Conservation (phyloP, 2,888 invertebrate genomes). For the Steinernema carpocapsae region DNA sequence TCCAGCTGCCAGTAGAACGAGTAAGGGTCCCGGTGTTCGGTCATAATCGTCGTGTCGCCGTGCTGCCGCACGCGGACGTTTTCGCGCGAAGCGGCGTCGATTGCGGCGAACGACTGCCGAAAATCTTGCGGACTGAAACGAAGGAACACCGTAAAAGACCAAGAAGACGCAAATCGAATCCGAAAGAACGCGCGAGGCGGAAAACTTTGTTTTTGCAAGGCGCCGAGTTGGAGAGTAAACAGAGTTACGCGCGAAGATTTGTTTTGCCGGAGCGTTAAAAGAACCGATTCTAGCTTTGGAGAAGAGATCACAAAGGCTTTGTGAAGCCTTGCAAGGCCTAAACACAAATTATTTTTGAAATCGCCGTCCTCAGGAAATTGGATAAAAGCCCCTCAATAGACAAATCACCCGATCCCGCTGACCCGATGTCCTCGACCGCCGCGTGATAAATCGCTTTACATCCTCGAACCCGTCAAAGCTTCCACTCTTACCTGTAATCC, state of each 20-base stretch:
- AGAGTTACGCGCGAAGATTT: neutral
- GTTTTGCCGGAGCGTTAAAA: neutral
- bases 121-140: conserved; percentile 56
- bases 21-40: conserved; percentile 69
- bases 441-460: too few relatives aligned
- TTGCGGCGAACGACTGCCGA: conserved; percentile 63
- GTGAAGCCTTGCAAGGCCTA: too few relatives aligned
- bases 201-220: neutral
- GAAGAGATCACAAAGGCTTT: too few relatives aligned
- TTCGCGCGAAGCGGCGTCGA: conserved; percentile 63
- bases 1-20: conserved; percentile 70
- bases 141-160: conserved; percentile 32
- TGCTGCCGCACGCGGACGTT: conserved; percentile 54
- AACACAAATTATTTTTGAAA: too few relatives aligned
- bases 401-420: too few relatives aligned
- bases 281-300: too few relatives aligned
- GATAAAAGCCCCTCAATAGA: too few relatives aligned
- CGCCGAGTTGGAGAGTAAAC: neutral
- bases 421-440: too few relatives aligned
- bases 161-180: neutral
- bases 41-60: conserved; percentile 67
- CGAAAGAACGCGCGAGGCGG: neutral
- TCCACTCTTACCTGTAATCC: conserved; percentile 42
- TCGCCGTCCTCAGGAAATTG: too few relatives aligned
- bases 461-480: too few relatives aligned